Percentiles rank a stretch among this genome's conserved stretches.
phyloP scores from a whole-genome alignment of 2,888 invertebrate species.

The Parnassius glacialis region DNA sequence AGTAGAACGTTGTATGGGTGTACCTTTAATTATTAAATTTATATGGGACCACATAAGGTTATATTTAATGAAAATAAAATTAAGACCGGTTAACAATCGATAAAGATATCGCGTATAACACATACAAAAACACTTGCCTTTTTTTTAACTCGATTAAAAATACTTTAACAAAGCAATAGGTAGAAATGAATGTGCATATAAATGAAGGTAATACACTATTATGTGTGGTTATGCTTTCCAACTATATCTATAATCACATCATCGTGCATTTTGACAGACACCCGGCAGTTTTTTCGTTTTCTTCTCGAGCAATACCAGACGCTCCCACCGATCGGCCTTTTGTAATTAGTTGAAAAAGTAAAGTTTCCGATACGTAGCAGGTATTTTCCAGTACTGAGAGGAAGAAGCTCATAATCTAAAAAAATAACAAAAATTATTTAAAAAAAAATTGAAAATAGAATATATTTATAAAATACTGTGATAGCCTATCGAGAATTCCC shows the following conservation, averaged over 20 bases:
- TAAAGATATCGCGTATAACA: too few species aligned
- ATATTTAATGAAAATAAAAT: too few species aligned
- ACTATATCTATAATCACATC: slow-evolving; percentile 31
- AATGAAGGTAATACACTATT: slow-evolving; percentile 6
- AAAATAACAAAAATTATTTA: not conserved
- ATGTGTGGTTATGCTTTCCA: slow-evolving; percentile 41
- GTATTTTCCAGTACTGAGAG: slow-evolving; percentile 26
- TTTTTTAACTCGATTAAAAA: too few species aligned
- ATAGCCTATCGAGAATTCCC: too few species aligned
- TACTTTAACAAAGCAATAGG: not conserved
- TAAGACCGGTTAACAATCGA: too few species aligned
- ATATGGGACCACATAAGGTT: too few species aligned
- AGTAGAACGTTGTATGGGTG: too few species aligned
- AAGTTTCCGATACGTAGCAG: slow-evolving; percentile 37
- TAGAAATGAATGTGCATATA: not conserved
- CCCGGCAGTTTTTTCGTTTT: slow-evolving; percentile 48
- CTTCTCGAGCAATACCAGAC: slow-evolving; percentile 62
- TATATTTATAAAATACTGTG: not conserved
- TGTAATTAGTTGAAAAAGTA: slow-evolving; percentile 49
- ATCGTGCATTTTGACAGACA: slow-evolving; percentile 45
- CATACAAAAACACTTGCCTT: too few species aligned
- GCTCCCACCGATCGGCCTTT: slow-evolving; percentile 37
- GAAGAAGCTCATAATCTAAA: slow-evolving; percentile 25
- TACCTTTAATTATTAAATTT: too few species aligned
- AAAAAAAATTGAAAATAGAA: not conserved